Evolutionary conservation across 2,888 invertebrate species (phyloP).

Genomic region (Agonopterix arenella): DNA sequence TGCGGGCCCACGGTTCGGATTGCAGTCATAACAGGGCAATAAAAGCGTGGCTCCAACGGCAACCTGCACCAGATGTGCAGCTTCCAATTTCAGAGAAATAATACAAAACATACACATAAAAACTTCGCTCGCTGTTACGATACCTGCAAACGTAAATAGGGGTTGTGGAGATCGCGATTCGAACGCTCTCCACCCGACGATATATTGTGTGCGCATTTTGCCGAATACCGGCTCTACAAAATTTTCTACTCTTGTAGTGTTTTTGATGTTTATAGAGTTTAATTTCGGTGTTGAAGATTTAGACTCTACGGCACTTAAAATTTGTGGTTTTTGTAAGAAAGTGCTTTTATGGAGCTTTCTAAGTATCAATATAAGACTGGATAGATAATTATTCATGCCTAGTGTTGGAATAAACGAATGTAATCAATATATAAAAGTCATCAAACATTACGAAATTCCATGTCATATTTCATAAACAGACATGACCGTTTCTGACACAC

Average conservation of each 20-base stretch:
- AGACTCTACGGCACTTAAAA: too few species aligned
- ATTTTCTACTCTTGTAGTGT: background rate
- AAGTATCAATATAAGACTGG: too few species aligned
- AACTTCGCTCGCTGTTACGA: slow-evolving; percentile 46
- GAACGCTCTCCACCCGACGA: slow-evolving; percentile 16
- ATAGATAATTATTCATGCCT: too few species aligned
- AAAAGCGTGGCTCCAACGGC: slow-evolving; percentile 38
- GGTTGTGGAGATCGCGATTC: slow-evolving; percentile 51
- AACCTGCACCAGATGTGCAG: slow-evolving; percentile 55
- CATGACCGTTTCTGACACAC: slow-evolving; percentile 4
- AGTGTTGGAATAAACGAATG: slow-evolving; percentile 3
- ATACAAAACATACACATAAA: slow-evolving; percentile 47
- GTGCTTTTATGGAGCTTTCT: too few species aligned
- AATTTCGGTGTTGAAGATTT: slow-evolving; percentile 6
- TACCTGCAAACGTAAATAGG: slow-evolving; percentile 62
- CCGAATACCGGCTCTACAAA: background rate
- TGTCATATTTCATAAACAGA: background rate
- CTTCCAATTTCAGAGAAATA: slow-evolving; percentile 54
- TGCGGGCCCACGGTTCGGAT: slow-evolving; percentile 39
- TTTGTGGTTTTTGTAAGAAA: too few species aligned
- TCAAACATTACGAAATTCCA: slow-evolving; percentile 17
- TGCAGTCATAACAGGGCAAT: slow-evolving; percentile 64
- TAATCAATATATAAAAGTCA: slow-evolving; percentile 18
- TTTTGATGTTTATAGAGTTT: too few species aligned
- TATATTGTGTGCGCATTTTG: background rate